Evolutionary conservation across 2,797 vertebrate species (phyloP).

Genomic region (Cyprinodon diabolis): DNA sequence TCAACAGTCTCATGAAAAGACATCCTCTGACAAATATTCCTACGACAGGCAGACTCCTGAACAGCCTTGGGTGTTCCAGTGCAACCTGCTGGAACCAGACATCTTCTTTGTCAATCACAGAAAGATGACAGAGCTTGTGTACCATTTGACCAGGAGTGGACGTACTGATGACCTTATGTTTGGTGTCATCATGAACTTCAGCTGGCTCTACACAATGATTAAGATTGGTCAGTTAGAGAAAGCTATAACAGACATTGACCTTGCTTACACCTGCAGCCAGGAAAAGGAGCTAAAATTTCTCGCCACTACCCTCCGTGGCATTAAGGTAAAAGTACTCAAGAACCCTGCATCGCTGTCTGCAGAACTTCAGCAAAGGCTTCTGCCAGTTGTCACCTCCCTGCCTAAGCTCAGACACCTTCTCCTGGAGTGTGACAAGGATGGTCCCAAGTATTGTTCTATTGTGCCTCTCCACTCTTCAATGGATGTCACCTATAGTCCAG

Average conservation of each 20-base stretch:
- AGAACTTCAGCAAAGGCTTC: constrained; percentile 95
- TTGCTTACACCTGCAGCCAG: constrained; percentile 93
- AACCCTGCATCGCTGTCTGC: constrained; percentile 95
- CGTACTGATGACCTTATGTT: constrained; percentile 96
- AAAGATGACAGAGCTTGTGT: constrained; percentile 97
- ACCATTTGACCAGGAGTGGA: constrained; percentile 93
- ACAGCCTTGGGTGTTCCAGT: constrained; percentile 99
- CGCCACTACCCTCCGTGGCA: constrained; percentile 90
- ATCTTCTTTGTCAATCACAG: constrained; percentile 99
- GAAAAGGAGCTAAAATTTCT: constrained; percentile 98
- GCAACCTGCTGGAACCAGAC: constrained; percentile 95
- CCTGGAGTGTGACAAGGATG: constrained; percentile 97
- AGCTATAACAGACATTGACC: constrained; percentile 92
- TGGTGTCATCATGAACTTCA: constrained; percentile 99
- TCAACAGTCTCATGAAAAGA: constrained; percentile 86
- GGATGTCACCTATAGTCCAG: constrained; percentile 97
- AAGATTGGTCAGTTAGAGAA: constrained; percentile 98
- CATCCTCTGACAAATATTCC: constrained; percentile 88
- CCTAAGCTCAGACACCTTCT: constrained; percentile 97
- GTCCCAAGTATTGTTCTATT: constrained; percentile 98
- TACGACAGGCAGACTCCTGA: constrained; percentile 96
- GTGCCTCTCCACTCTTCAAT: constrained; percentile 98
- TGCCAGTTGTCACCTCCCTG: constrained; percentile 95
- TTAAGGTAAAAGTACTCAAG: constrained; percentile 93
- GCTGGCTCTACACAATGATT: constrained; percentile 99